phyloP scores from a whole-genome alignment of 2,113 vertebrate genomes.

The Burhinus oedicnemus region DNA sequence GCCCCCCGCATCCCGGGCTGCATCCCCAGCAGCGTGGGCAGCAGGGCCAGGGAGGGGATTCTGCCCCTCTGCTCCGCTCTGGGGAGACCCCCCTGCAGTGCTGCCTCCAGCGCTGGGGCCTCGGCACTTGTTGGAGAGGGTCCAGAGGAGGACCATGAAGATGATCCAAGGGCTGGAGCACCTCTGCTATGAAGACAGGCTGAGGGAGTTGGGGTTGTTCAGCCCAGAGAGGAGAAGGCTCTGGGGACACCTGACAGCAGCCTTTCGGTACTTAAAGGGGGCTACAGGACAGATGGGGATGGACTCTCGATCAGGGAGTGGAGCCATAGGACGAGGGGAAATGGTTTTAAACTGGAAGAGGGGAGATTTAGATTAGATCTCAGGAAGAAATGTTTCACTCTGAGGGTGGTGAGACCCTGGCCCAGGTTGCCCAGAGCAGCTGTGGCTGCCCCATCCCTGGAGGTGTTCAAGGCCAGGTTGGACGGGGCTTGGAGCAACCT shows the following conservation, averaged over 20 bases:
- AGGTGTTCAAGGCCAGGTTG: background rate
- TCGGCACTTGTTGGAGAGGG: background rate
- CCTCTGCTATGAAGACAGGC: background rate
- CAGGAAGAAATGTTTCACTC: background rate
- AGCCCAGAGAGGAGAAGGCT: background rate
- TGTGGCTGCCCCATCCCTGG: background rate
- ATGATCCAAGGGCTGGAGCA: background rate
- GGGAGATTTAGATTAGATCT: background rate
- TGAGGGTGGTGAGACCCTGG: background rate
- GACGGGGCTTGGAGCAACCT: background rate
- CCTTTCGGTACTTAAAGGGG: background rate
- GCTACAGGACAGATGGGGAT: background rate
- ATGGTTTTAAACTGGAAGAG: background rate
- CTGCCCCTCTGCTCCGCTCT: background rate
- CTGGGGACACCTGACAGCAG: background rate
- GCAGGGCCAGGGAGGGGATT: background rate
- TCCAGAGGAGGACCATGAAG: background rate
- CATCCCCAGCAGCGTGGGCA: background rate
- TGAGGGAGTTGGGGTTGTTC: background rate
- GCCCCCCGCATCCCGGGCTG: background rate
- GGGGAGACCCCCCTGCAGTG: background rate
- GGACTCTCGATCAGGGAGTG: background rate
- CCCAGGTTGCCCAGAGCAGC: background rate
- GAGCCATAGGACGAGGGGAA: background rate
- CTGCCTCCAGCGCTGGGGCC: background rate